Percentiles rank a stretch among this genome's conserved stretches.
Conservation (phyloP, 2,797 vertebrate species). For the Nothura maculosa region DNA sequence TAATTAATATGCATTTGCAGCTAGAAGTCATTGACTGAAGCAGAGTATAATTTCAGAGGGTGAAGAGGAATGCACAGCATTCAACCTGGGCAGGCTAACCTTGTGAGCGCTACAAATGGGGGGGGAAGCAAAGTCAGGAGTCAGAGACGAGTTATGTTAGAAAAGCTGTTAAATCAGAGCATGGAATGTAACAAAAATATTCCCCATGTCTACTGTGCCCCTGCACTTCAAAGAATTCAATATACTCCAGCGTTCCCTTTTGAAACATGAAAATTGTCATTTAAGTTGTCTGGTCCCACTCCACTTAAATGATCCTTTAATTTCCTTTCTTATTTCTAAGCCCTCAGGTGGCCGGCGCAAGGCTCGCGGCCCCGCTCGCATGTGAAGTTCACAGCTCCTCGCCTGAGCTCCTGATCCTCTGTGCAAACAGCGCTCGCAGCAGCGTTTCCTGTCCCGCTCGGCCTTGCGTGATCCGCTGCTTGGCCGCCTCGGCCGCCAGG, state of each 20-base stretch:
- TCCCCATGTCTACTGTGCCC: slow-evolving; percentile 25
- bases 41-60: not conserved
- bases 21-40: not conserved
- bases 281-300: slow-evolving; percentile 71
- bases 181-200: slow-evolving; percentile 65
- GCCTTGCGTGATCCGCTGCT: slow-evolving; percentile 83
- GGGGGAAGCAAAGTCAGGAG: not conserved
- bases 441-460: slow-evolving; percentile 87
- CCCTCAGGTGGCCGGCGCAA: slow-evolving; percentile 85
- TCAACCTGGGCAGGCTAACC: not conserved
- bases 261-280: slow-evolving; percentile 51
- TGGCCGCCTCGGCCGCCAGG: slow-evolving; percentile 82
- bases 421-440: slow-evolving; percentile 87
- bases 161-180: slow-evolving; percentile 40
- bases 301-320: slow-evolving; percentile 94
- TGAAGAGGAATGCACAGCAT: not conserved
- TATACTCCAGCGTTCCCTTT: slow-evolving; percentile 67
- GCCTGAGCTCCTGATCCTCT: slow-evolving; percentile 87
- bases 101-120: slow-evolving; percentile 52
- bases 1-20: not conserved
- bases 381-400: slow-evolving; percentile 90
- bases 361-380: slow-evolving; percentile 80
- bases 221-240: slow-evolving; percentile 78
- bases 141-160: not conserved
- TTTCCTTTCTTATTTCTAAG: slow-evolving; percentile 90